Conservation (phyloP, 1,140 invertebrate genomes). For the Sinonovacula constricta region DNA sequence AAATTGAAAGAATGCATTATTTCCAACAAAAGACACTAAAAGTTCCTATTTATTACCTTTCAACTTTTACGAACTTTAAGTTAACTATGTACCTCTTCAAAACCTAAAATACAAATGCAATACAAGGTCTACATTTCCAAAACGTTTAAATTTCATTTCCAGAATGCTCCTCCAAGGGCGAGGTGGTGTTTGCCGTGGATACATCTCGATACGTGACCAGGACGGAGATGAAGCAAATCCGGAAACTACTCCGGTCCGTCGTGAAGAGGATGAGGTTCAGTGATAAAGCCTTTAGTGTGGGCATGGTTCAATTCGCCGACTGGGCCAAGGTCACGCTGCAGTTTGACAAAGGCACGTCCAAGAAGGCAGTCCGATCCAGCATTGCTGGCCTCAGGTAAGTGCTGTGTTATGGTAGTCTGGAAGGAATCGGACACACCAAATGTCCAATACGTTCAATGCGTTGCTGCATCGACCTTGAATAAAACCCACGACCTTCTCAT, state of each 20-base stretch:
- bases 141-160: not conserved
- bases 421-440: too few species aligned
- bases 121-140: too few species aligned
- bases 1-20: too few species aligned
- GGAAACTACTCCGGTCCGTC: constrained; percentile 59
- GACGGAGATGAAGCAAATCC: constrained; percentile 62
- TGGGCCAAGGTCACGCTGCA: constrained; percentile 55
- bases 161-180: constrained; percentile 65
- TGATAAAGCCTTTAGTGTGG: constrained; percentile 61
- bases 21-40: too few species aligned
- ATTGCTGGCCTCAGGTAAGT: constrained; percentile 67
- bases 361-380: constrained; percentile 60
- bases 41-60: too few species aligned
- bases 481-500: too few species aligned
- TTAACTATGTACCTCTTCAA: too few species aligned
- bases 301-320: constrained; percentile 62
- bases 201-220: constrained; percentile 67
- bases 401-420: not conserved
- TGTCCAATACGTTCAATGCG: too few species aligned
- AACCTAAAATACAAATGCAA: too few species aligned
- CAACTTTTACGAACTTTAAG: too few species aligned
- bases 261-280: constrained; percentile 67
- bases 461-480: too few species aligned
- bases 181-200: constrained; percentile 73
- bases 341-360: constrained; percentile 60